Base-by-base conservation (phyloP, 2,888 invertebrate species). In the Parapristionchus giblindavisi region DNA sequence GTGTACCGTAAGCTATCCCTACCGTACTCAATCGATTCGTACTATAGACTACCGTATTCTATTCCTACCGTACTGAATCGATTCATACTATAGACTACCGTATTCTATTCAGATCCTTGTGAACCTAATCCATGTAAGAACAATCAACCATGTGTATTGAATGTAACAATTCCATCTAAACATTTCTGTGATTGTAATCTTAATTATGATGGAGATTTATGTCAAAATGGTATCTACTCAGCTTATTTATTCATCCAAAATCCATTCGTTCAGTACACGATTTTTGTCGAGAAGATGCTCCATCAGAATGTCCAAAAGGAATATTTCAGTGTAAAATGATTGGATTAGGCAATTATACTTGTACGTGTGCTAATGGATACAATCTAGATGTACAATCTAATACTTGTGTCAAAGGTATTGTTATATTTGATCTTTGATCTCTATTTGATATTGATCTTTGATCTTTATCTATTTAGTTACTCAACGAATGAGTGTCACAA, bases 331-430 rank as follows among this genome's bases (percentile, higher is more conserved):
- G 71, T 56, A 29, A 36, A 3, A 32, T 71, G 36, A 21, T 29
- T 11, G 71, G 56, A 40, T 32, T 51, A n/a, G 71, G 71, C 8
- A 56, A 71, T 29, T 71, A 71, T 40, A 27, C 34, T 0, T 71
- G 71, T 34, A 40, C 24, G n/a, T 71, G 71, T 43, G 71, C 58
- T 21, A n/a, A 8, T 17, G 71, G 71, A 38, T 32, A 71, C 40
- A 29, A 8, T 56, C 71, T 71, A 4, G 58, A 54, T 38, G 32
- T 32, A n/a, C 36, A 11, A 17, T 40, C 68, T 40, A 56, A 56
- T n/a, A 40, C 40, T 1, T 71, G 71, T 29, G 32, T 32, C 29
- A 71, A 58, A 38, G 71, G 71, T 71, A 40, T n/a, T 29, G 29
- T 29, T 32, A 8, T 11, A 17, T 5, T 29, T 5, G 5, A 17